Percentiles rank a stretch among this genome's conserved stretches.
Conservation (phyloP, 2,888 invertebrate species). For the Phorcus lineatus region DNA sequence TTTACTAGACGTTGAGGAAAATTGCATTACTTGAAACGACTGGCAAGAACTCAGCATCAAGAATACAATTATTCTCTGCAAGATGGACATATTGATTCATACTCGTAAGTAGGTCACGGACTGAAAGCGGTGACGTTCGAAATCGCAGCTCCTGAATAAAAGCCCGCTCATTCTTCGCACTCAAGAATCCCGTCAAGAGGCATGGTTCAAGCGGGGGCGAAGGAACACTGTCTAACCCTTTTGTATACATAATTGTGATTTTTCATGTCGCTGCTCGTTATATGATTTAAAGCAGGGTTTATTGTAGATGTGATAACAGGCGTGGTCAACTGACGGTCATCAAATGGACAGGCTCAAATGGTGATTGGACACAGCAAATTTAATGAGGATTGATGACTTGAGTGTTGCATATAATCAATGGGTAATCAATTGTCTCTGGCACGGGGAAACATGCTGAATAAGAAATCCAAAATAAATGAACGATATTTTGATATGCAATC, state of each 20-base stretch:
- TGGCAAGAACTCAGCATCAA: constrained; percentile 18
- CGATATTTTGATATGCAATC: too few species aligned
- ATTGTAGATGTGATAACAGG: not conserved
- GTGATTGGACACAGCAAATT: too few species aligned
- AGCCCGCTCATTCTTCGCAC: not conserved
- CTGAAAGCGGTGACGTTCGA: not conserved
- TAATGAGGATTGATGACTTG: too few species aligned
- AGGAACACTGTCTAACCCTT: not conserved
- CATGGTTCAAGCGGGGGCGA: not conserved
- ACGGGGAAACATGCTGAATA: too few species aligned
- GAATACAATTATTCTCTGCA: constrained; percentile 25
- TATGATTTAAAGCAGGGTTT: not conserved
- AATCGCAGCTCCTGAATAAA: not conserved
- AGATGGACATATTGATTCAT: constrained; percentile 26
- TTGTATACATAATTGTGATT: not conserved
- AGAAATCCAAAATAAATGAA: too few species aligned
- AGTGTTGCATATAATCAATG: too few species aligned
- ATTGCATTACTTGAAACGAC: constrained; percentile 21
- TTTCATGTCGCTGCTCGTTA: constrained; percentile 12
- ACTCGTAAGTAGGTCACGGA: constrained; percentile 12
- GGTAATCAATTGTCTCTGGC: too few species aligned
- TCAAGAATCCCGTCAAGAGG: not conserved
- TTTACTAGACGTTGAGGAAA: constrained; percentile 8
- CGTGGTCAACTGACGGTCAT: not conserved
- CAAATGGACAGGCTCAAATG: not conserved